Evolutionary conservation across 1,140 invertebrate species (phyloP), one percentile per base, ranked within the genome.

Genomic region (Caenorhabditis latens): DNA sequence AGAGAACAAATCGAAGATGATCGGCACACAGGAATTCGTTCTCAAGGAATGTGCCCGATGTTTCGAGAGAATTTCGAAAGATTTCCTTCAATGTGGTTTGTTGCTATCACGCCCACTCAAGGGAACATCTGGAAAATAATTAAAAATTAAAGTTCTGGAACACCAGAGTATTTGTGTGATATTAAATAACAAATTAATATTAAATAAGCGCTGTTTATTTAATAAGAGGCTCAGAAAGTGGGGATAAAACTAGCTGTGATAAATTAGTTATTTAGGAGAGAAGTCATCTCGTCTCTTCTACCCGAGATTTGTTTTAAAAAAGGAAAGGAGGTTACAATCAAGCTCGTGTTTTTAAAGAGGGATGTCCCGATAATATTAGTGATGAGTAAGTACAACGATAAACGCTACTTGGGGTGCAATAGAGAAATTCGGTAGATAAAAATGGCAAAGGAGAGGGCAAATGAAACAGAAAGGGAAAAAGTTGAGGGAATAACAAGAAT

Each of bases 221-320:
- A 14, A 71, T 46, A 71, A 42, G 19, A 71, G 32, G 19, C 6
- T 71, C 11, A 13, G 24, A 32, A 32, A 63, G 24, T 63, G 8
- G 2, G 42, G 42, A 50, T 79, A 79, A 79, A 79, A 79, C 71
- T 50, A 79, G 43, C 46, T 46, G 71, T 79, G 53, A 79, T 79
- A 50, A 19, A 79, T 79, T 50, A 24, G 46, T 79, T 4, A 32
- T 46, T 9, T 50, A 4, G n/a, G 46, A 43, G 40, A 79, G 71
- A 50, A 43, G 42, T 9, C 40, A 9, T 13, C n/a, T 14, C n/a
- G 11, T 79, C 71, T 50, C 71, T 79, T 9, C 46, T 14, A 79
- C 71, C 71, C 71, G 71, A 24, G 9, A 42, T 65, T 2, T 67
- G 63, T 40, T 14, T 14, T 13, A 79, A 50, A 79, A 19, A 42